These are phyloP conservation scores for Serilophus lunatus DNA, from an alignment of 2,113 vertebrate genomes.

Conservation along the genomic window DNA sequence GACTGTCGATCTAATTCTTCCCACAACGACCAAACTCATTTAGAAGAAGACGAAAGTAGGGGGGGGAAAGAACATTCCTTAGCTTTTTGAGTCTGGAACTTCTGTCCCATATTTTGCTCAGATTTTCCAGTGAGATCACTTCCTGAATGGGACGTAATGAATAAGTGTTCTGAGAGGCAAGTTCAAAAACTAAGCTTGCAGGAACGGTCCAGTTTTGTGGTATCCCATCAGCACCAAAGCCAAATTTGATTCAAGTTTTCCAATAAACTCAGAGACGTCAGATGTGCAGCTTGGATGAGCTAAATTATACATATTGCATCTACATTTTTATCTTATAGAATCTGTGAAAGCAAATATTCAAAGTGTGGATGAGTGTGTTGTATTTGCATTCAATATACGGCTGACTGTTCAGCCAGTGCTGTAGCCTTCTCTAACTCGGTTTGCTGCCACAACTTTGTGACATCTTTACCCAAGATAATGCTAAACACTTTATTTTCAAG, in stretches of 20 bases:
- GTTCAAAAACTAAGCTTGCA: not conserved
- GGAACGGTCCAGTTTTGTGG: not conserved
- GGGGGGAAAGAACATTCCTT: not conserved
- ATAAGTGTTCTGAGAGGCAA: conserved; percentile 7
- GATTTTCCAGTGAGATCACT: conserved; percentile 55
- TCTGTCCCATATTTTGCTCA: conserved; percentile 32
- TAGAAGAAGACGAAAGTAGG: not conserved
- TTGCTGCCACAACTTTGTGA: not conserved
- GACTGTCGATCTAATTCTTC: not conserved
- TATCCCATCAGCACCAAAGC: not conserved
- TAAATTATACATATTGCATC: not conserved
- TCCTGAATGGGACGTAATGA: conserved; percentile 17
- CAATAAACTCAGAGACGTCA: not conserved
- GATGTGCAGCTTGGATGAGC: not conserved
- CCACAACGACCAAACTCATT: not conserved
- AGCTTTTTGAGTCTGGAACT: conserved; percentile 31
- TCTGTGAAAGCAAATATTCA: not conserved
- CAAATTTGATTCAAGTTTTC: not conserved
- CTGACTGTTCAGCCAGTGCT: not conserved
- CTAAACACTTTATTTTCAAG: not conserved
- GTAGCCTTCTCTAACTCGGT: not conserved
- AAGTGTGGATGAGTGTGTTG: not conserved
- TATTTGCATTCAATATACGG: not conserved
- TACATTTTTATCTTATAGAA: not conserved
- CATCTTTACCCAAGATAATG: not conserved